Conservation (phyloP, 1,140 invertebrate species). For the Maconellicoccus hirsutus region DNA sequence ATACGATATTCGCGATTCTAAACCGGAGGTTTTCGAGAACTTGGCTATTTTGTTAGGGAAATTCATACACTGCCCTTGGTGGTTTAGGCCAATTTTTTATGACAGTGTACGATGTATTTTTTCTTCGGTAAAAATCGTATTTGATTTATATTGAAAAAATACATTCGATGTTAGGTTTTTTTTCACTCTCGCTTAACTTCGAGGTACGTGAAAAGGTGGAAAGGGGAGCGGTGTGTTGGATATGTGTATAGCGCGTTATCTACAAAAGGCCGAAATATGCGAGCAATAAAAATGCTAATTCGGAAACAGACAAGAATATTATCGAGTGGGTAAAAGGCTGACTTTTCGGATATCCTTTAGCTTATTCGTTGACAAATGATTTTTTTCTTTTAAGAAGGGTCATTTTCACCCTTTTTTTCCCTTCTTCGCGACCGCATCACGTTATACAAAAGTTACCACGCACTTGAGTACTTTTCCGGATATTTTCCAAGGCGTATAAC, state of each 20-base stretch:
- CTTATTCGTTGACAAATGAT: slow-evolving; percentile 1
- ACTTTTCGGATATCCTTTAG: neutral
- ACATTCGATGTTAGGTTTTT: neutral
- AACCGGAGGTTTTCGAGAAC: too few species aligned
- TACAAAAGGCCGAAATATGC: slow-evolving; percentile 8
- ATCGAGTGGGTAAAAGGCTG: slow-evolving; percentile 4
- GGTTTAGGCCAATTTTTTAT: neutral
- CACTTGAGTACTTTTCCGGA: too few species aligned
- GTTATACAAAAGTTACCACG: slow-evolving; percentile 1
- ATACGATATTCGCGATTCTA: too few species aligned
- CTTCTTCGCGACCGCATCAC: neutral
- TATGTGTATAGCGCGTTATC: neutral
- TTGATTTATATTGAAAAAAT: slow-evolving; percentile 1
- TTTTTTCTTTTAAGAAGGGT: neutral
- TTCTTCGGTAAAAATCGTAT: neutral
- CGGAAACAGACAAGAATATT: neutral
- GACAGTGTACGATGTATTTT: neutral
- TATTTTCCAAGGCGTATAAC: too few species aligned
- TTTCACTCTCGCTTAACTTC: neutral
- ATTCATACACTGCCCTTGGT: neutral
- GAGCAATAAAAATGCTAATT: slow-evolving; percentile 9
- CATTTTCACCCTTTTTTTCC: neutral
- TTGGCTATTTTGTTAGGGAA: neutral
- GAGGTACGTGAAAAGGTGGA: neutral
- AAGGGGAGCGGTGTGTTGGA: too few species aligned